Evolutionary conservation across 2,113 vertebrate genomes (phyloP), one percentile per base, ranked within the genome.

Genomic region (Tragelaphus strepsiceros): DNA sequence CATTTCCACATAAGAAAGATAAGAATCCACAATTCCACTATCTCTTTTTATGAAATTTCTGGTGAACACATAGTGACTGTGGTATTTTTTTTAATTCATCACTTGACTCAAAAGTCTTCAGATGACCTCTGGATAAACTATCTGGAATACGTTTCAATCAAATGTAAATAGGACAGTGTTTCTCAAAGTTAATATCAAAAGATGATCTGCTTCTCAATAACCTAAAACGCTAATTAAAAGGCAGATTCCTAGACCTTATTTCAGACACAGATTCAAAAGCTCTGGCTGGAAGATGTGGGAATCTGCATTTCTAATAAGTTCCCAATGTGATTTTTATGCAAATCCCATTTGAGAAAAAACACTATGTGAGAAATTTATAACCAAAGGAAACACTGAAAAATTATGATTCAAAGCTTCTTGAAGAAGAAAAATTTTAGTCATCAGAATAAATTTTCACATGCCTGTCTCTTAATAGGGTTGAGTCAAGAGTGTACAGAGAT

Each of bases 261-360:
- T 86, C 94, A 97, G 58, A 89, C 22, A 53, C 90, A 94, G 88
- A 95, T 49, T 80, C 67, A 89, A 88, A 97, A 94, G 19, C 49
- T 89, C 83, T 96, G 49, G 64, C 26, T 96, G 14, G 26, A 94
- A 85, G 26, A 89, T 24, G 22, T 21, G 28, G 24, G 32, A 90
- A 81, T 77, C 14, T 97, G 93, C 24, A 92, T 92, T 84, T 93
- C n/a, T 80, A 81, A 14, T 56, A 91, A 92, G 4, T 59, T 85
- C 24, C 46, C 10, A 82, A 7, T 53, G 74, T 95, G 22, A 95
- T 62, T 94, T 92, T 94, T 89, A 87, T 67, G 39, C 39, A 96
- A 95, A 96, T 90, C n/a, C 11, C 61, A 88, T 24, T 62, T 78
- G 51, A 97, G 56, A 94, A 16, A 67, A 62, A 17, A 43, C 64